Evolutionary conservation across 1,140 invertebrate genomes (phyloP), one percentile per base, ranked within the genome.

Genomic region (Berghia stephanieae): DNA sequence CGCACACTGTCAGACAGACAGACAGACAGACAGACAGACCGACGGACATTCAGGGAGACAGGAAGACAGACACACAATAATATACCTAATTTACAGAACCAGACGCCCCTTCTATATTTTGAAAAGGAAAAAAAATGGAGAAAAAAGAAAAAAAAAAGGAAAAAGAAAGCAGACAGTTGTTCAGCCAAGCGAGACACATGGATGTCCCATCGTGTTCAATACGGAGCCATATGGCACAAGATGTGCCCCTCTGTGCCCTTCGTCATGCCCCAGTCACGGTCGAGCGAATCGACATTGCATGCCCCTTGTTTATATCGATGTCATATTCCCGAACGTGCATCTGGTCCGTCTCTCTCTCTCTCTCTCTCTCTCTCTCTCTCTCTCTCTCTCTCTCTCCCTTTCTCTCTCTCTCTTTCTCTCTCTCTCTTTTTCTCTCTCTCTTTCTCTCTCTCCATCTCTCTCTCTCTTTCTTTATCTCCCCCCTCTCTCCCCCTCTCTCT

Each of bases 71-170:
- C 6, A 63, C 27, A 27, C n/a, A 63, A 36, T 16, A 3, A n/a
- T n/a, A n/a, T n/a, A n/a, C n/a, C n/a, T n/a, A n/a, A n/a, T n/a
- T n/a, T n/a, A n/a, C n/a, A n/a, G n/a, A n/a, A n/a, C n/a, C n/a
- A n/a, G n/a, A n/a, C n/a, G n/a, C n/a, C n/a, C n/a, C n/a, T n/a
- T n/a, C n/a, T n/a, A n/a, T n/a, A n/a, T n/a, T n/a, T n/a, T n/a
- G n/a, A n/a, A n/a, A n/a, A n/a, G n/a, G n/a, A n/a, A n/a, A 16
- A 40, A 40, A 74, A 40, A 74, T 27, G 57, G 43, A 73, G 49
- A 73, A 3, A 73, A 49, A 73, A 16, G 34, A 31, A 55, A 38
- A 46, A 16, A 71, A 18, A 71, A 16, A 44, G 24, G 36, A 38
- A 36, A n/a, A n/a, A n/a, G n/a, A n/a, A n/a, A n/a, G n/a, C n/a